phyloP scores from a whole-genome alignment of 2,113 vertebrate genomes.

The Colius striatus region DNA sequence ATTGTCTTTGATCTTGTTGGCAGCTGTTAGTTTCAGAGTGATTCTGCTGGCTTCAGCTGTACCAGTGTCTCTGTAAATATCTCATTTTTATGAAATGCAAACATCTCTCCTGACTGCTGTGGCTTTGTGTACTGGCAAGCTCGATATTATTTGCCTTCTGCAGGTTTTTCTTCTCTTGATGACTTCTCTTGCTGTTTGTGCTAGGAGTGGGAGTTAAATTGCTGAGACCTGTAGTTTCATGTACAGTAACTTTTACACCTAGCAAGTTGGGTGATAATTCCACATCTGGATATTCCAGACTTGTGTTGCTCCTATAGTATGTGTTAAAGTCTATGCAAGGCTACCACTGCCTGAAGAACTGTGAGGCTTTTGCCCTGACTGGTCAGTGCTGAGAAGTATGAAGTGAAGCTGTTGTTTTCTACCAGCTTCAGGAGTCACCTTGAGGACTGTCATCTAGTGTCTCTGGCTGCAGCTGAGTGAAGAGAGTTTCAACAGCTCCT shows the following conservation, averaged over 20 bases:
- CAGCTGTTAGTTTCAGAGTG: background rate
- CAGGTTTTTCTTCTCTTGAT: background rate
- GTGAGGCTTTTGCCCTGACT: background rate
- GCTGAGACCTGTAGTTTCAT: background rate
- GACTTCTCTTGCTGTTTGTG: background rate
- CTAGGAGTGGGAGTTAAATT: background rate
- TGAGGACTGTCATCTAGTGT: background rate
- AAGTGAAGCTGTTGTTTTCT: background rate
- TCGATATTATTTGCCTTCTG: background rate
- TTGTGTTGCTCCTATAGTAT: background rate
- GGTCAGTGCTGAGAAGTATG: background rate
- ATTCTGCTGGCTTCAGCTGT: constrained; percentile 13
- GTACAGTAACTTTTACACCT: background rate
- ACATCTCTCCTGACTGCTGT: background rate
- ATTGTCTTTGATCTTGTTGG: background rate
- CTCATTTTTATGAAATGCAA: background rate
- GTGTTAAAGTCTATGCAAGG: background rate
- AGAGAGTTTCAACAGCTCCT: background rate
- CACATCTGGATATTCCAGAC: background rate
- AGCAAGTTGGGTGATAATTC: background rate
- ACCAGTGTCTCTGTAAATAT: background rate
- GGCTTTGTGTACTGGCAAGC: background rate
- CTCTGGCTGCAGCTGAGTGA: background rate
- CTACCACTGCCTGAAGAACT: background rate
- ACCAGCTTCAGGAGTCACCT: background rate